Evolutionary conservation across 2,888 invertebrate species (phyloP), one percentile per base, ranked within the genome.

Genomic region (Syritta pipiens): DNA sequence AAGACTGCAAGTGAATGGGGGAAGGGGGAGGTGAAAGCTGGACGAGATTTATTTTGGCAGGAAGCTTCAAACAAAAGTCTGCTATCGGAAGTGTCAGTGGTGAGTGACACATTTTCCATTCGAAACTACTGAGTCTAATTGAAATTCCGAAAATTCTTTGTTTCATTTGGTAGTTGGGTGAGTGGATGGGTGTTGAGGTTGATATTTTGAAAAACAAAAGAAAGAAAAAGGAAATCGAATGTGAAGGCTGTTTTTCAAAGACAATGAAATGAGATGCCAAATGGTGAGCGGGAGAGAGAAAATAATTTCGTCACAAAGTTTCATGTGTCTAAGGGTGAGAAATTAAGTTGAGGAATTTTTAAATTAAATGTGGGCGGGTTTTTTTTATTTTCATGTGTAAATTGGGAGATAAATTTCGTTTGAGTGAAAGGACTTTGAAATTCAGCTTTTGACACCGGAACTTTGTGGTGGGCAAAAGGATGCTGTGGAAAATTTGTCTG

Each of bases 131-230:
- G 35, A 65, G 55, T 79, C 60, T 79, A 72, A 79, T 79, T 79
- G 77, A 79, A 79, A 79, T 79, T 72, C 77, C 77, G 32, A 46
- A 67, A 79, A 79, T 79, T 72, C 77, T 67, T 72, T 53, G 55
- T 48, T 60, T 72, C 48, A 59, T 51, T 69, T 59, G 49, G 22
- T 62, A 40, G 28, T 32, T 60, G 59, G 28, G n/a, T 51, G 37
- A 7, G 12, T 28, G 12, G 35, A 37, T 14, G 17, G 12, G 7
- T 28, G 9, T n/a, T 28, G 28, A 24, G 1, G 24, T 12, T 44
- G 3, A 9, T 22, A 20, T 10, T 24, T 40, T 62, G 17, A 28
- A 48, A 14, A 12, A 10, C 28, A 42, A 42, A 44, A 22, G 12
- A 28, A 59, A 22, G 42, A 30, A 12, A 30, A 12, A 24, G 14